Evolutionary conservation across 2,888 invertebrate genomes (phyloP).

Genomic region (Plutella xylostella): DNA sequence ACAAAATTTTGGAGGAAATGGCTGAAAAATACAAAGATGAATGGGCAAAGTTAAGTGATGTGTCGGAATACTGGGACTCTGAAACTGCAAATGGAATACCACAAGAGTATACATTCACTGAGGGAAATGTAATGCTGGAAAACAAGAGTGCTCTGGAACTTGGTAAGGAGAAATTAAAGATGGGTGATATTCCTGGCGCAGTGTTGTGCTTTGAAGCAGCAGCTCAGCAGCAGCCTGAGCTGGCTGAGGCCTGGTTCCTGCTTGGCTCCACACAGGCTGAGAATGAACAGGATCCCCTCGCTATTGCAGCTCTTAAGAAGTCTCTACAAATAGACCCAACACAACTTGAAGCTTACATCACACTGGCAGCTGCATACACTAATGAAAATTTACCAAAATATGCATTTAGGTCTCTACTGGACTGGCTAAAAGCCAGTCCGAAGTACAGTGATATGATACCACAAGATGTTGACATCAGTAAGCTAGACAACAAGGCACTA

Average conservation of each 20-base stretch:
- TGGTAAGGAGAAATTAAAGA: conserved; percentile 84
- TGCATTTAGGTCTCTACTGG: conserved; percentile 84
- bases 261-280: conserved; percentile 95
- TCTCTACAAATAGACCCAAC: conserved; percentile 83
- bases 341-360: conserved; percentile 87
- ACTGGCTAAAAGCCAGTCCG: conserved; percentile 83
- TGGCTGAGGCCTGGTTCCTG: conserved; percentile 87
- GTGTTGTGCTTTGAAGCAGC: conserved; percentile 97
- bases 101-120: conserved; percentile 81
- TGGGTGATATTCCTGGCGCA: conserved; percentile 95
- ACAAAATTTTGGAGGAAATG: conserved; percentile 58
- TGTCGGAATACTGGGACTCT: conserved; percentile 76
- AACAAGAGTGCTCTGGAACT: conserved; percentile 84
- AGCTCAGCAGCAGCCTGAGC: conserved; percentile 82
- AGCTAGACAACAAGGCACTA: conserved; percentile 54
- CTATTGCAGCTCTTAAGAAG: conserved; percentile 91
- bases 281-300: conserved; percentile 96
- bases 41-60: conserved; percentile 81
- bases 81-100: conserved; percentile 53
- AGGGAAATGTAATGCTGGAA: conserved; percentile 88
- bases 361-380: conserved; percentile 93
- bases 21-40: conserved; percentile 77
- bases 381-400: conserved; percentile 95
- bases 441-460: conserved; percentile 82
- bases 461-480: conserved; percentile 52